Evolutionary conservation across 2,888 invertebrate species (phyloP), one percentile per base, ranked within the genome.

Genomic region (Pachydiplax longipennis): DNA sequence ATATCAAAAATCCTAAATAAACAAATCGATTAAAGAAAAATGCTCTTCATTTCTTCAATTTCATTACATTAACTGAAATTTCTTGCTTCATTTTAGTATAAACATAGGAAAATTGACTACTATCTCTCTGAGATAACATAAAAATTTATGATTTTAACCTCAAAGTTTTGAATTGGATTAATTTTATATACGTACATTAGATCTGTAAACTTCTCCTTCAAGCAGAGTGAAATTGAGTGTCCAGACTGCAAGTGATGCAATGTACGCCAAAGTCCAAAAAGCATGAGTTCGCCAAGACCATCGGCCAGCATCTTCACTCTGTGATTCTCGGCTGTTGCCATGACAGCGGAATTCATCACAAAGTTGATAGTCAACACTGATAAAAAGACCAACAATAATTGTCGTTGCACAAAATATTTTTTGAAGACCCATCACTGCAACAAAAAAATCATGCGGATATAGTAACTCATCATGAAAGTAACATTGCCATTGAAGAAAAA

Each of bases 281-380:
- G 95, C 94, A 92, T 95, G 94, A 44, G 94, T 94, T 90, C 95
- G 94, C 95, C 95, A 95, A n/a, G 92, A 93, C 94, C 94, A 94
- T 15, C 92, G 87, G 4, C 94, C 94, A 40, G 93, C 93, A 92
- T 94, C 94, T 91, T 94, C 94, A 31, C 93, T 92, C 37, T 93
- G 92, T 65, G 93, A 92, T 90, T 94, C 93, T 73, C 87, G 58
- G 65, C 87, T 87, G 92, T 94, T 93, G 18, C 96, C 96, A 91
- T 95, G 94, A 92, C 96, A 96, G 90, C 95, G 94, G 92, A 95
- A 95, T 93, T 95, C 95, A 93, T 96, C 95, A 92, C 95, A 95
- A 22, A 96, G 93, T 8, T 95, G 95, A 92, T 95, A 95, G 93
- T 96, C 95, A 31, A 95, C 95, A 91, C 95, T 95, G 92, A 96